phyloP scores from a whole-genome alignment of 1,140 invertebrate genomes.

The Reticulitermes speratus region DNA sequence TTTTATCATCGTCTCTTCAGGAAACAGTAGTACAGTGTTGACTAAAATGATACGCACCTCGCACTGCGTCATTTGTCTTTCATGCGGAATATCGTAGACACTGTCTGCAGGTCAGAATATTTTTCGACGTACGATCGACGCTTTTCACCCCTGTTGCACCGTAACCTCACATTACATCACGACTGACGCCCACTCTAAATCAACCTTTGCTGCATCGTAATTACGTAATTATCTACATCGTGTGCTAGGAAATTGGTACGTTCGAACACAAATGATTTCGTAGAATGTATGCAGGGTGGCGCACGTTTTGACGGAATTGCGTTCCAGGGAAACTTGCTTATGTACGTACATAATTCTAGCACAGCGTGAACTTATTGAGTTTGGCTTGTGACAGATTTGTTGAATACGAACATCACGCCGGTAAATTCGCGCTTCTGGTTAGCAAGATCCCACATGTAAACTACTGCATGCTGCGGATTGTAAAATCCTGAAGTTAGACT shows the following conservation, averaged over 20 bases:
- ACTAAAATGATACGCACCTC: too few species aligned
- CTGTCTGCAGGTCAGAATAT: too few species aligned
- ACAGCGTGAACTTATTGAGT: neutral
- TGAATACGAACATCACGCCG: neutral
- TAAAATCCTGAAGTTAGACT: too few species aligned
- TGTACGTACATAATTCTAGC: neutral
- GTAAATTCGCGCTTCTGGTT: too few species aligned
- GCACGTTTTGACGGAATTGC: neutral
- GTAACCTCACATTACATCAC: conserved; percentile 1
- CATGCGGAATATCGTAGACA: too few species aligned
- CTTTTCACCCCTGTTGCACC: neutral
- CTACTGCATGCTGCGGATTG: too few species aligned
- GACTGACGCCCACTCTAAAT: neutral
- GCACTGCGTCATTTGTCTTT: too few species aligned
- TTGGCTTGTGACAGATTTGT: neutral
- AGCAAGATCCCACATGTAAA: too few species aligned
- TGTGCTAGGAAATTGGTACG: neutral
- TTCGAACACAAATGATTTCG: conserved; percentile 3
- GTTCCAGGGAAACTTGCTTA: neutral
- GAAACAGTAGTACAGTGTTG: too few species aligned
- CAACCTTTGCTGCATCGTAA: neutral
- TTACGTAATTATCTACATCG: neutral
- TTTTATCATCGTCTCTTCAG: too few species aligned
- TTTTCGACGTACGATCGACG: neutral
- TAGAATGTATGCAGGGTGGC: neutral